Conservation (phyloP, 1,140 invertebrate species). For the Conopomorpha cramerella region DNA sequence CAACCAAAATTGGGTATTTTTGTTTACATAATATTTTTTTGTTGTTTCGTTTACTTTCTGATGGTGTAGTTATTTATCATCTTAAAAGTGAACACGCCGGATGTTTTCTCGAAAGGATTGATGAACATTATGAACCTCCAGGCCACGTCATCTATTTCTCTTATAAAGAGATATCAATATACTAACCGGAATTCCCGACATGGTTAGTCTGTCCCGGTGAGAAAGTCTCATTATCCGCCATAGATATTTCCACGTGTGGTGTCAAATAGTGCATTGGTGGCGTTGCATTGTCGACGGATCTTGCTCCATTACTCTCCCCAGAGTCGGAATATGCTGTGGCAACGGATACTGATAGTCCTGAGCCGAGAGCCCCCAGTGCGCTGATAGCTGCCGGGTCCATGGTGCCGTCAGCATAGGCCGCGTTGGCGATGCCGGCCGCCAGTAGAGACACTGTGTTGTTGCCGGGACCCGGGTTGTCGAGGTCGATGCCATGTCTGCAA, state of each 20-base stretch:
- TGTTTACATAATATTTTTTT: too few relatives aligned
- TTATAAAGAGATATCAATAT: not conserved
- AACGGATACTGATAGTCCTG: slow-evolving; percentile 63
- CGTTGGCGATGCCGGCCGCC: slow-evolving; percentile 65
- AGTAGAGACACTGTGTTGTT: slow-evolving; percentile 69
- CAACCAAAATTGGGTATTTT: too few relatives aligned
- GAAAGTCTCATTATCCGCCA: slow-evolving; percentile 69
- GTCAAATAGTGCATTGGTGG: slow-evolving; percentile 88
- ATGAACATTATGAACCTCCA: too few relatives aligned
- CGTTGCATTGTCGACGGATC: slow-evolving; percentile 80
- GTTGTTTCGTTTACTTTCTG: too few relatives aligned
- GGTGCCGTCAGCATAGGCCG: slow-evolving; percentile 60
- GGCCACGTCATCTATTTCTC: not conserved
- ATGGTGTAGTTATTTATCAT: too few relatives aligned
- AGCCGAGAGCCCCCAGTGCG: slow-evolving; percentile 58
- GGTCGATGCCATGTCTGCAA: slow-evolving; percentile 80
- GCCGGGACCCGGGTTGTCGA: slow-evolving; percentile 83
- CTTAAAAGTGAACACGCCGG: too few relatives aligned
- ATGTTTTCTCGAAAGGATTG: too few relatives aligned
- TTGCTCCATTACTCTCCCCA: slow-evolving; percentile 75
- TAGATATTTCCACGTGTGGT: slow-evolving; percentile 87
- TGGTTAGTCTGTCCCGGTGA: slow-evolving; percentile 52
- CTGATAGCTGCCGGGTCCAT: slow-evolving; percentile 59
- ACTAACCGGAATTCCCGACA: slow-evolving; percentile 23
- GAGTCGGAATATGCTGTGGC: slow-evolving; percentile 75